Conservation (phyloP, 2,113 vertebrate genomes). For the Reinhardtius hippoglossoides region DNA sequence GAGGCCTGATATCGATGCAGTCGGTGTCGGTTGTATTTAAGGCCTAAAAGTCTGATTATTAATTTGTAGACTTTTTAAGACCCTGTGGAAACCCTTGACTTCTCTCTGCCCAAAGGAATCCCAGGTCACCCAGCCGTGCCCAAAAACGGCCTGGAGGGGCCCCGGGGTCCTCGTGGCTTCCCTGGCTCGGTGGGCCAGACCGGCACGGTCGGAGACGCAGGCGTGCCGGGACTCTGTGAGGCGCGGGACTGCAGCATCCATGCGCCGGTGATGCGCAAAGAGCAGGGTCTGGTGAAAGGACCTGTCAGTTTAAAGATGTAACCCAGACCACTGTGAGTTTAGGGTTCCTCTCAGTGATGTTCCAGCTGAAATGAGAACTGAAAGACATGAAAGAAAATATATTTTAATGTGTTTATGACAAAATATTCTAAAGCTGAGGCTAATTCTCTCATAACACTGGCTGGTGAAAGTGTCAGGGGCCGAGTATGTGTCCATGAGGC, state of each 20-base stretch:
- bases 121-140: conserved; percentile 75
- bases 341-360: background rate
- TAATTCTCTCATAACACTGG: background rate
- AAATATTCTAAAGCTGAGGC: conserved; percentile 9
- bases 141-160: conserved; percentile 73
- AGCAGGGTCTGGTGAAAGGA: conserved; percentile 82
- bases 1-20: too few relatives aligned
- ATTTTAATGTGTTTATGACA: background rate
- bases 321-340: conserved; percentile 46
- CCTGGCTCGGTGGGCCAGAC: conserved; percentile 67
- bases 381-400: background rate
- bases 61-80: too few relatives aligned
- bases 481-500: background rate
- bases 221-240: conserved; percentile 79
- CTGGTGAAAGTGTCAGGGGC: conserved; percentile 23
- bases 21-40: too few relatives aligned
- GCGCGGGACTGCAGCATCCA: conserved; percentile 79
- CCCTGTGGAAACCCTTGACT: background rate
- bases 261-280: conserved; percentile 76
- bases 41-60: too few relatives aligned
- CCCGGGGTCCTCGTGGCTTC: conserved; percentile 72
- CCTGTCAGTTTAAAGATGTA: conserved; percentile 71
- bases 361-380: background rate
- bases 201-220: conserved; percentile 58
- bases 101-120: conserved; percentile 63